phyloP scores from a whole-genome alignment of 2,113 vertebrate genomes.

The Parus major region DNA sequence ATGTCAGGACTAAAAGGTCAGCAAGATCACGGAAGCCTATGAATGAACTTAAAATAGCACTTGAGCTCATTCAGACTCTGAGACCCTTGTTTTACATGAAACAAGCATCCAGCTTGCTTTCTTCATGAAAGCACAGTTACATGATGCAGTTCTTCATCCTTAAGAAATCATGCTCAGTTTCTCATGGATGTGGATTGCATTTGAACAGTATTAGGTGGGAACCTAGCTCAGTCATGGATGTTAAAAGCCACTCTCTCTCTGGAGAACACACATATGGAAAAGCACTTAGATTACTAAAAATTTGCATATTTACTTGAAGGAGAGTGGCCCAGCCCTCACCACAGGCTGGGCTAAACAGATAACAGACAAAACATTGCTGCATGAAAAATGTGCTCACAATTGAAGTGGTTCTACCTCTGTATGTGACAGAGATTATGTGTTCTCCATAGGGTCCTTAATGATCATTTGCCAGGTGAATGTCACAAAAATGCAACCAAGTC shows the following conservation, averaged over 20 bases:
- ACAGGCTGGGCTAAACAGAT: neutral
- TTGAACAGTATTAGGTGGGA: neutral
- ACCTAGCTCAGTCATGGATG: neutral
- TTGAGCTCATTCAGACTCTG: neutral
- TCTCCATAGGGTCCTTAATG: neutral
- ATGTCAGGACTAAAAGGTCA: neutral
- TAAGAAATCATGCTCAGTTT: neutral
- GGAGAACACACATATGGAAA: neutral
- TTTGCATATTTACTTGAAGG: neutral
- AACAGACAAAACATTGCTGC: neutral
- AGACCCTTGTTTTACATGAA: neutral
- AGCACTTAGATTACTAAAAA: neutral
- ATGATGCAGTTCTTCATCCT: neutral
- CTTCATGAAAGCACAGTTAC: neutral
- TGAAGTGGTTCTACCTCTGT: neutral
- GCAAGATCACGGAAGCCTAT: neutral
- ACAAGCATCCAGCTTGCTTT: neutral
- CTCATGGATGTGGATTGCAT: neutral
- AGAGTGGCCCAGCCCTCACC: neutral
- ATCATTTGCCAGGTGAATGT: neutral
- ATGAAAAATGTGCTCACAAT: neutral
- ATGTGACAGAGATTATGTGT: rapidly evolving
- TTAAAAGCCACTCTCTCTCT: neutral
- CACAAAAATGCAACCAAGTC: neutral
- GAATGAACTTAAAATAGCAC: neutral